Evolutionary conservation across 2,888 invertebrate genomes (phyloP).

Genomic region (Phymatocera aterrima): DNA sequence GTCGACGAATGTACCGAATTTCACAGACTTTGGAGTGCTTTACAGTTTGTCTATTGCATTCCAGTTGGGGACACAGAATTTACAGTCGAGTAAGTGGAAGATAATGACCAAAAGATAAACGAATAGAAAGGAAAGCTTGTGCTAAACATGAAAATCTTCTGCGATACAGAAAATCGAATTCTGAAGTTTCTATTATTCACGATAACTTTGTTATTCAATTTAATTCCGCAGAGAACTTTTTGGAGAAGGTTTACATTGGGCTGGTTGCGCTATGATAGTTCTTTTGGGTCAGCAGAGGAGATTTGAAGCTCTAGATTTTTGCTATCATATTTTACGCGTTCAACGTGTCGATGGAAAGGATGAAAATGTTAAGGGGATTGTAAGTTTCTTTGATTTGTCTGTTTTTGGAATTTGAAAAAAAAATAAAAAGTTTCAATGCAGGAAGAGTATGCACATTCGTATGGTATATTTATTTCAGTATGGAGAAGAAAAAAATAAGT

Average conservation of each 20-base stretch:
- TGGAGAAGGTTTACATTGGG: slow-evolving; percentile 99
- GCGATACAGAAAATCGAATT: neutral
- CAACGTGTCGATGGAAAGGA: slow-evolving; percentile 98
- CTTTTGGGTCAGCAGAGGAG: slow-evolving; percentile 95
- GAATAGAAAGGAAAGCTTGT: neutral
- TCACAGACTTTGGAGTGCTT: slow-evolving; percentile 96
- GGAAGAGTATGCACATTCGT: neutral
- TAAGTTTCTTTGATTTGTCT: slow-evolving; percentile 77
- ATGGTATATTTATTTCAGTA: too few relatives aligned
- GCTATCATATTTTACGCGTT: slow-evolving; percentile 97
- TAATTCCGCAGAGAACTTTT: slow-evolving; percentile 87
- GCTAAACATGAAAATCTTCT: neutral
- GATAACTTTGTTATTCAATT: slow-evolving; percentile 1
- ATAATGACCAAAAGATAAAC: slow-evolving; percentile 8
- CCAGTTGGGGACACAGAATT: slow-evolving; percentile 97
- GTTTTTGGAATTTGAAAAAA: neutral
- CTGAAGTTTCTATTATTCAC: slow-evolving; percentile 26
- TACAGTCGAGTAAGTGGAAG: slow-evolving; percentile 90
- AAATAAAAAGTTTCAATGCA: neutral
- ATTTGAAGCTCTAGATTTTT: slow-evolving; percentile 98
- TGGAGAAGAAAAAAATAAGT: too few relatives aligned
- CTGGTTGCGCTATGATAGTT: slow-evolving; percentile 97
- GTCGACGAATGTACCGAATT: slow-evolving; percentile 98
- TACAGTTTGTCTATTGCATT: slow-evolving; percentile 98
- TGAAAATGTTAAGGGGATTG: slow-evolving; percentile 95